Conservation (phyloP, 1,140 invertebrate genomes). For the Mactra quadrangularis region DNA sequence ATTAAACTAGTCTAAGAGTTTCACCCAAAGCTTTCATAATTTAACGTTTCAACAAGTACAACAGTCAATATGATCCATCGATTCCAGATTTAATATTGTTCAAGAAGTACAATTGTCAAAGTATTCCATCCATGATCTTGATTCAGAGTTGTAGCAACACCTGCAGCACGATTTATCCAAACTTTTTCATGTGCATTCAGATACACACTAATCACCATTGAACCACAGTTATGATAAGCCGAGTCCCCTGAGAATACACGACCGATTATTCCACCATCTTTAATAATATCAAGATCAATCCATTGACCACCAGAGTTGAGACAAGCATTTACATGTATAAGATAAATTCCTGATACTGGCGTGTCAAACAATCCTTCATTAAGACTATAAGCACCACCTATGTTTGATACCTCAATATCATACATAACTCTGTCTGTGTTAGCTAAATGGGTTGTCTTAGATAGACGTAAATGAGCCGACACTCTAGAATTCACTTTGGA, state of each 20-base stretch:
- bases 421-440: background rate
- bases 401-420: constrained; percentile 8
- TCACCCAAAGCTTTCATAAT: too few species aligned
- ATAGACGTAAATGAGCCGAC: background rate
- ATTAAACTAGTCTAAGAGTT: too few species aligned
- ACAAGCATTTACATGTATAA: background rate
- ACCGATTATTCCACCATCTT: background rate
- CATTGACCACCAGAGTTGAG: background rate
- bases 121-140: constrained; percentile 26
- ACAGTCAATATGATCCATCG: too few species aligned
- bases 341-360: background rate
- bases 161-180: background rate
- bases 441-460: background rate
- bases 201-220: background rate
- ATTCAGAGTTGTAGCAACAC: background rate
- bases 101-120: background rate
- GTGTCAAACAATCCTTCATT: background rate
- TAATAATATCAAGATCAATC: constrained; percentile 12
- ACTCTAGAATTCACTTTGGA: background rate
- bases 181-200: background rate
- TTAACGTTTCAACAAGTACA: too few species aligned
- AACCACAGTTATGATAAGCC: constrained; percentile 5
- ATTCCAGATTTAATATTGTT: background rate
- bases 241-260: background rate
- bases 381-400: constrained; percentile 5